These are phyloP conservation scores for Agonopterix arenella DNA, from an alignment of 2,888 invertebrate genomes.

Conservation along the genomic window DNA sequence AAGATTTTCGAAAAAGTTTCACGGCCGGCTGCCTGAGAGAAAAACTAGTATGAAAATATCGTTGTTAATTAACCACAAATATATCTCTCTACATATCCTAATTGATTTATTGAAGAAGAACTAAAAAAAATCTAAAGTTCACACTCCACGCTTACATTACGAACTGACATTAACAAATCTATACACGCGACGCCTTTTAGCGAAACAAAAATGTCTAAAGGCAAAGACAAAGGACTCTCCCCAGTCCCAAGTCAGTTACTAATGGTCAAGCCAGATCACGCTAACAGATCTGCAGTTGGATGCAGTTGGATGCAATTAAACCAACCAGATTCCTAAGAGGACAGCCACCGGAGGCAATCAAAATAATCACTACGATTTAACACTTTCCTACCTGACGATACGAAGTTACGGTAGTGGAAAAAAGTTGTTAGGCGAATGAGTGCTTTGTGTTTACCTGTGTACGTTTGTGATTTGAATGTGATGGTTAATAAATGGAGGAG, in stretches of 20 bases:
- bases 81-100: too few species aligned
- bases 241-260: conserved; percentile 51
- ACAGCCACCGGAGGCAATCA: conserved; percentile 52
- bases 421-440: too few species aligned
- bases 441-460: too few species aligned
- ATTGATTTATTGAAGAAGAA: too few species aligned
- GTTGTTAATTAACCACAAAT: too few species aligned
- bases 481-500: too few species aligned
- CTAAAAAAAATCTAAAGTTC: too few species aligned
- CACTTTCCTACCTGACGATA: conserved; percentile 57
- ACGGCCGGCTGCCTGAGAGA: too few species aligned
- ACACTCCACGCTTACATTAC: background rate
- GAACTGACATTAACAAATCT: conserved; percentile 28
- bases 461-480: too few species aligned
- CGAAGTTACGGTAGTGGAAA: conserved; percentile 9
- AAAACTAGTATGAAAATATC: too few species aligned
- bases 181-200: conserved; percentile 39
- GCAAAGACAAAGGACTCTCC: conserved; percentile 49
- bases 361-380: conserved; percentile 66
- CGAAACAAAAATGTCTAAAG: conserved; percentile 22
- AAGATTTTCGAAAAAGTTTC: too few species aligned
- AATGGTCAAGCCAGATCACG: conserved; percentile 43
- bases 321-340: conserved; percentile 46
- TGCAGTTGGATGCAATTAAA: conserved; percentile 47
- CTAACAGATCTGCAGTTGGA: conserved; percentile 28